Evolutionary conservation across 2,888 invertebrate species (phyloP).

Genomic region (Steromphala cineraria): DNA sequence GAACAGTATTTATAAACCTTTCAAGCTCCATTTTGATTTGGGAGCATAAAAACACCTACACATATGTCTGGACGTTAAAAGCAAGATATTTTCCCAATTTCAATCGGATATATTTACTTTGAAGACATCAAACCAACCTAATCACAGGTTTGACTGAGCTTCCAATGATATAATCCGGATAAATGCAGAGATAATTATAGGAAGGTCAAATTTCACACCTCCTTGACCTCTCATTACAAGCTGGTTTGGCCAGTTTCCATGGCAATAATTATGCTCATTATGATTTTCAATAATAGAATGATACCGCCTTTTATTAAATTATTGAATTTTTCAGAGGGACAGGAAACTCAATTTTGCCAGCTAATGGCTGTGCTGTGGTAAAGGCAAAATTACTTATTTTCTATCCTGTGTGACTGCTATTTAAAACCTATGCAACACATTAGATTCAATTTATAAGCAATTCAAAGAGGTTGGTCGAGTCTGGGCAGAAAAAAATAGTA

Average conservation of each 20-base stretch:
- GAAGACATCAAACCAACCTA: background rate
- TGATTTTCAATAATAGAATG: slow-evolving; percentile 5
- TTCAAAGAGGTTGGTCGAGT: background rate
- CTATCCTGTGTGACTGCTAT: background rate
- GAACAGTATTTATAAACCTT: background rate
- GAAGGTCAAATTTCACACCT: slow-evolving; percentile 3
- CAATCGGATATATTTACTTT: background rate
- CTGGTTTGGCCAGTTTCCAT: background rate
- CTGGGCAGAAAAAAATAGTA: background rate
- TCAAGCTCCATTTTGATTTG: no score
- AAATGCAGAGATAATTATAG: background rate
- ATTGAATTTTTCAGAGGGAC: background rate
- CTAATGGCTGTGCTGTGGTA: background rate
- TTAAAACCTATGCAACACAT: background rate
- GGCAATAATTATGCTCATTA: slow-evolving; percentile 10
- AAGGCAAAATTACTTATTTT: slow-evolving; percentile 8
- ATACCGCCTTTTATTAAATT: slow-evolving; percentile 1
- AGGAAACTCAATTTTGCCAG: background rate
- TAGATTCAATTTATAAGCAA: background rate
- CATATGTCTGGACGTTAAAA: background rate
- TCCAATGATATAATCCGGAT: background rate
- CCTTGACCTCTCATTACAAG: background rate
- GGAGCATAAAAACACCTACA: background rate
- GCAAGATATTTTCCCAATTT: background rate
- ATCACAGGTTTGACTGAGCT: background rate